Evolutionary conservation across 2,113 vertebrate species (phyloP).

Genomic region (Oryzias woworae): DNA sequence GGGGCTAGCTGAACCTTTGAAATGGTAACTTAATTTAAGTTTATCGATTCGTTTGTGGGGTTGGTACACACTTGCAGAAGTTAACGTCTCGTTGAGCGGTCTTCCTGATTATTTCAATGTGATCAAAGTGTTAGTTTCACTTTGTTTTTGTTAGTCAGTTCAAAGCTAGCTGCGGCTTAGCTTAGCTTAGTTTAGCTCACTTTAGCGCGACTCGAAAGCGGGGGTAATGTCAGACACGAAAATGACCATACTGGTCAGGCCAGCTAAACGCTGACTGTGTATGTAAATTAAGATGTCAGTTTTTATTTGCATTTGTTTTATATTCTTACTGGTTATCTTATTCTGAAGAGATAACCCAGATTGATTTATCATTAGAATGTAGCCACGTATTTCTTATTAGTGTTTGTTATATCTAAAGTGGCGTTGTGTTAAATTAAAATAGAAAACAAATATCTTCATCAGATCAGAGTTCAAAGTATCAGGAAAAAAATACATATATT

Average conservation of each 20-base stretch:
- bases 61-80: fast-evolving
- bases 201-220: slow-evolving; percentile 27
- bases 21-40: slow-evolving; percentile 65
- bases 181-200: slow-evolving; percentile 20
- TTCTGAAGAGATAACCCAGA: neutral
- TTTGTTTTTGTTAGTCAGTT: slow-evolving; percentile 39
- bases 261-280: too few relatives aligned
- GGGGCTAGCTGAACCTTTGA: slow-evolving; percentile 68
- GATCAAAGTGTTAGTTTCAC: slow-evolving; percentile 8
- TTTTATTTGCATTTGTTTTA: neutral
- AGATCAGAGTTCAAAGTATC: too few relatives aligned
- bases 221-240: slow-evolving; percentile 7
- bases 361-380: too few relatives aligned
- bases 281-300: too few relatives aligned
- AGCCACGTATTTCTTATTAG: too few relatives aligned
- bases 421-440: too few relatives aligned
- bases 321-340: neutral
- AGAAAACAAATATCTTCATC: too few relatives aligned
- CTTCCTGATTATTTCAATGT: neutral
- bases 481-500: too few relatives aligned
- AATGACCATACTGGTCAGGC: neutral
- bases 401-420: too few relatives aligned
- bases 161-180: slow-evolving; percentile 43
- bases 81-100: fast-evolving
- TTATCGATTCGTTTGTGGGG: neutral